Conservation (phyloP, 2,888 invertebrate genomes). For the Dyspetes luteomarginatus region DNA sequence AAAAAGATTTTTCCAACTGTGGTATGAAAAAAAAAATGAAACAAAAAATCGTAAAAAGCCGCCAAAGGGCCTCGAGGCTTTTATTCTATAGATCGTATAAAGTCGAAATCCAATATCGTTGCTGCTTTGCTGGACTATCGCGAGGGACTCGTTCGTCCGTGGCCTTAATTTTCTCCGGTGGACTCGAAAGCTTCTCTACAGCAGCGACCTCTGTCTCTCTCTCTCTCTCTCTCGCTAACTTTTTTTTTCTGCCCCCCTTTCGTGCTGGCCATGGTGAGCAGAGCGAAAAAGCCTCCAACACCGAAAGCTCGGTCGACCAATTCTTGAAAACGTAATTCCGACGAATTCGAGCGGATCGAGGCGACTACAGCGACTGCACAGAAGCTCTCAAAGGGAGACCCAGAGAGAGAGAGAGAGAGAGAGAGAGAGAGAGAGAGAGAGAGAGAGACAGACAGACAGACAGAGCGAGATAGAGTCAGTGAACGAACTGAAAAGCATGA, state of each 20-base stretch:
- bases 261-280: conserved; percentile 14
- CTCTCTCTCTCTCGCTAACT: conserved; percentile 1
- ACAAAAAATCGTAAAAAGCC: conserved; percentile 15
- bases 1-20: not conserved
- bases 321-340: conserved; percentile 63
- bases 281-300: conserved; percentile 39
- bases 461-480: too few species aligned
- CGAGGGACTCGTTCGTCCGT: conserved; percentile 54
- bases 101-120: conserved; percentile 72
- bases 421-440: not conserved
- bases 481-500: conserved; percentile 15
- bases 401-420: too few species aligned
- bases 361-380: conserved; percentile 39
- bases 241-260: conserved; percentile 10
- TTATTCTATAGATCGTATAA: conserved; percentile 44
- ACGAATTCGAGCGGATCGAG: conserved; percentile 62
- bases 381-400: conserved; percentile 40
- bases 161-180: conserved; percentile 60
- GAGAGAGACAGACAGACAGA: not conserved
- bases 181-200: conserved; percentile 37
- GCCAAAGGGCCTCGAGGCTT: conserved; percentile 9
- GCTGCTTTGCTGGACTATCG: conserved; percentile 59
- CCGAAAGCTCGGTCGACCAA: conserved; percentile 45
- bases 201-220: not conserved
- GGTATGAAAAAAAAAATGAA: conserved; percentile 9